These are phyloP conservation scores for Brachyistius frenatus DNA, from an alignment of 2,113 vertebrate genomes.

Conservation along the genomic window DNA sequence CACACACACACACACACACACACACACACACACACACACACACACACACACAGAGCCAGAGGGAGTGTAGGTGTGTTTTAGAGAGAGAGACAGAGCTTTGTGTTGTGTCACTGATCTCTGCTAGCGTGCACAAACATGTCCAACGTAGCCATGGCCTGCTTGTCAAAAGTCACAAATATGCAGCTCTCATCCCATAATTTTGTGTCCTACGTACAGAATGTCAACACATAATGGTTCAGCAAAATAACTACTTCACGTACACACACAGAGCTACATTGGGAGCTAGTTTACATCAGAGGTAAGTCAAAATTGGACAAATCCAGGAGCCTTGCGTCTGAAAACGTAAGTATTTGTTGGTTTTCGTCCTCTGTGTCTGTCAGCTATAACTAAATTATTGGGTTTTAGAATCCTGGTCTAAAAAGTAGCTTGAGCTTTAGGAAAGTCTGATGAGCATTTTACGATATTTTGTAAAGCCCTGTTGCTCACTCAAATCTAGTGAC, in stretches of 20 bases:
- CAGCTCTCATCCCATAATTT: constrained; percentile 60
- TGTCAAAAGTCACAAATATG: constrained; percentile 82
- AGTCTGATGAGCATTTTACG: background rate
- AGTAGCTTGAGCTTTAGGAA: background rate
- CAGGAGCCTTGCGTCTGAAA: background rate
- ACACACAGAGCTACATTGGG: background rate
- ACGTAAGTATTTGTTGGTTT: background rate
- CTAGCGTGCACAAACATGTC: constrained; percentile 80
- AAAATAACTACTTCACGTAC: background rate
- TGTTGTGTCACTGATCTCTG: constrained; percentile 79
- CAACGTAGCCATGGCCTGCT: constrained; percentile 69
- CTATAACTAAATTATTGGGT: too few relatives aligned
- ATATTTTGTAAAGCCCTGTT: background rate
- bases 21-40: constrained; percentile 50
- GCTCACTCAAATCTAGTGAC: constrained; percentile 20
- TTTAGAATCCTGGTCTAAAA: background rate
- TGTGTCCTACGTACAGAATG: constrained; percentile 38
- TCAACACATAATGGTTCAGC: constrained; percentile 21
- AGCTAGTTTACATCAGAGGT: background rate
- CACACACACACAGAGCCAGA: constrained; percentile 31
- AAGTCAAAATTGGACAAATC: background rate
- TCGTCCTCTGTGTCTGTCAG: background rate
- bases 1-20: constrained; percentile 64
- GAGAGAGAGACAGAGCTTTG: constrained; percentile 65
- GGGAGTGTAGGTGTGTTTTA: constrained; percentile 38